Evolutionary conservation across 2,113 vertebrate genomes (phyloP), one percentile per base, ranked within the genome.

Genomic region (Pipra filicauda): DNA sequence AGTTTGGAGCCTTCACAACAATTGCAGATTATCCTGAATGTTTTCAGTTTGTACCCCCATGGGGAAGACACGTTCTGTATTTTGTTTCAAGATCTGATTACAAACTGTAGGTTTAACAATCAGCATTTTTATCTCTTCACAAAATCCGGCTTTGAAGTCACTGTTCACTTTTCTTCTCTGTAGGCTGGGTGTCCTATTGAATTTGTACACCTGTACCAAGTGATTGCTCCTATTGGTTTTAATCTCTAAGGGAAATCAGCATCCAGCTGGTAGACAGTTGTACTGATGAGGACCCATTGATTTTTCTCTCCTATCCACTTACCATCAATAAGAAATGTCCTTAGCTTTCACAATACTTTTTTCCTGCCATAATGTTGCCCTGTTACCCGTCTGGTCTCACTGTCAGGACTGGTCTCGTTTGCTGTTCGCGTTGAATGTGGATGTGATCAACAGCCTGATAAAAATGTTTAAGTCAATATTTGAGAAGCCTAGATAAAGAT

Each of bases 381-480:
- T 81, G 57, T 80, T 84, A 75, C 88, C 20, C 87, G 69, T 14
- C 70, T 79, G 55, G 27, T 81, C 23, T 78, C 35, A 18, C 35
- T 73, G 85, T 87, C 30, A 28, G 70, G 55, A 21, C 31, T 48
- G 16, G 43, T 89, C 67, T 93, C 27, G 46, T 65, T 61, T 94
- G 70, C 83, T 87, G 52, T 65, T 94, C 28, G n/a, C 9, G 12
- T 94, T 93, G 24, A 85, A 90, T 58, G 61, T 81, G 66, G 22
- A 51, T 91, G 69, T 73, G 92, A 92, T 94, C 90, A 93, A 91
- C 86, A 92, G 69, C 61, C 52, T 93, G 95, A 95, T 93, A 93
- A 91, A 89, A 95, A 80, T 81, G 83, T 93, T 93, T 59, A 92
- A 91, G 85, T 77, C 92, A 88, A 54, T 93, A 85, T 62, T 81